Evolutionary conservation across 2,888 invertebrate species (phyloP), one percentile per base, ranked within the genome.

Genomic region (Nephrotoma appendiculata): DNA sequence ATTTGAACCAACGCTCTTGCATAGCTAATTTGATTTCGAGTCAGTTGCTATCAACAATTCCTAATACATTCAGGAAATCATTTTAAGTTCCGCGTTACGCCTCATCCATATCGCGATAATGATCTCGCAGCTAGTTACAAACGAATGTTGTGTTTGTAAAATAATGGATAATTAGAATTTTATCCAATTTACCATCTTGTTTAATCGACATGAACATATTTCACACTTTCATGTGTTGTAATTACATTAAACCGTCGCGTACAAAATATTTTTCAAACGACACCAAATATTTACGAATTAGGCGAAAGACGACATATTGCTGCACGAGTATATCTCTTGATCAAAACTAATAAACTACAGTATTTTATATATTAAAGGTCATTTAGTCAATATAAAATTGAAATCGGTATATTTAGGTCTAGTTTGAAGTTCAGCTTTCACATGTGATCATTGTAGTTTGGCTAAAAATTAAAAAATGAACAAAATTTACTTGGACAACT

Each of bases 1-100:
- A 86, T 9, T 86, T 5, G 86, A 85, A 85, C 85, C 85, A 43
- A 85, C 85, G 85, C 85, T 85, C 44, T 19, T 19, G 19, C 85
- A 83, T 43, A 85, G 86, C 48, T 31, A 86, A 86, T 86, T 45
- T 48, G 86, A 86, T 86, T 86, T 86, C 48, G 19, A 86, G 86
- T 86, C 86, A 86, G 86, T 48, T 48, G 52, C 48, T 44, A 44
- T 44, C 11, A 9, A 44, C 44, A 44, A 5, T 31, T 31, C 2
- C 31, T 31, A 44, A 6, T 5, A 1, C 44, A 44, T 44, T 44
- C 31, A 44, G 44, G 44, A 44, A 31, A 44, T 44, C 31, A 6
- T 71, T 5, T 2, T 6, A 71, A 71, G 31, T 71, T 71, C 31
- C 15, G n/a, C 19, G n/a, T 52, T 15, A 52, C 52, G 15, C 52